Evolutionary conservation across 2,888 invertebrate genomes (phyloP).

Genomic region (Lottia scabra): DNA sequence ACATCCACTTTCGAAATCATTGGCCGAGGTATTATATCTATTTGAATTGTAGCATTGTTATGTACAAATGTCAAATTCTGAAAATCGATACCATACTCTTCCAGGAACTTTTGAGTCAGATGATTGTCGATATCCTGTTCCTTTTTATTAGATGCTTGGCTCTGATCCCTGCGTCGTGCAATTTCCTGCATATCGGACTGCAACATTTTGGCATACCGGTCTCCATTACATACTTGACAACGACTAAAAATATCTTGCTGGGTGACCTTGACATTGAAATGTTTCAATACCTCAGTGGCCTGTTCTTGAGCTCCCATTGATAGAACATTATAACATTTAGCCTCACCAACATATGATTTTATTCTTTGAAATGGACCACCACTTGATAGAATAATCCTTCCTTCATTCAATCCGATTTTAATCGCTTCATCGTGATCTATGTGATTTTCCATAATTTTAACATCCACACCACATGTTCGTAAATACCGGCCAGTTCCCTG

Average conservation of each 20-base stretch:
- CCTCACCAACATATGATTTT: constrained; percentile 72
- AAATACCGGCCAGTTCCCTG: constrained; percentile 75
- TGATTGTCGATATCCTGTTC: not conserved
- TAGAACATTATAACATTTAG: constrained; percentile 75
- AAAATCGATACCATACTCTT: constrained; percentile 63
- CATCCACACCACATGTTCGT: constrained; percentile 77
- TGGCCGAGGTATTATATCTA: constrained; percentile 71
- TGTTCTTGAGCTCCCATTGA: constrained; percentile 75
- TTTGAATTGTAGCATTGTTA: constrained; percentile 19
- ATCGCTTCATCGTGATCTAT: constrained; percentile 73
- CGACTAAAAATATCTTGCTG: constrained; percentile 79
- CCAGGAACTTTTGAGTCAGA: constrained; percentile 35
- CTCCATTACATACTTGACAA: constrained; percentile 73
- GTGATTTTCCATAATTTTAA: constrained; percentile 72
- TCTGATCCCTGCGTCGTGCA: constrained; percentile 19
- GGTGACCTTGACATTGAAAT: constrained; percentile 77
- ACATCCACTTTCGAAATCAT: constrained; percentile 71
- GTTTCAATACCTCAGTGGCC: constrained; percentile 76
- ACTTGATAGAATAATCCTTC: constrained; percentile 74
- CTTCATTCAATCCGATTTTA: constrained; percentile 70
- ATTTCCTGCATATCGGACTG: constrained; percentile 31
- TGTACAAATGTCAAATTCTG: constrained; percentile 28
- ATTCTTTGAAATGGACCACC: constrained; percentile 69
- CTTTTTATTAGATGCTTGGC: not conserved
- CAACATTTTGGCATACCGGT: constrained; percentile 45